Evolutionary conservation across 2,888 invertebrate genomes (phyloP), one percentile per base, ranked within the genome.

Genomic region (Cistogaster globosa): DNA sequence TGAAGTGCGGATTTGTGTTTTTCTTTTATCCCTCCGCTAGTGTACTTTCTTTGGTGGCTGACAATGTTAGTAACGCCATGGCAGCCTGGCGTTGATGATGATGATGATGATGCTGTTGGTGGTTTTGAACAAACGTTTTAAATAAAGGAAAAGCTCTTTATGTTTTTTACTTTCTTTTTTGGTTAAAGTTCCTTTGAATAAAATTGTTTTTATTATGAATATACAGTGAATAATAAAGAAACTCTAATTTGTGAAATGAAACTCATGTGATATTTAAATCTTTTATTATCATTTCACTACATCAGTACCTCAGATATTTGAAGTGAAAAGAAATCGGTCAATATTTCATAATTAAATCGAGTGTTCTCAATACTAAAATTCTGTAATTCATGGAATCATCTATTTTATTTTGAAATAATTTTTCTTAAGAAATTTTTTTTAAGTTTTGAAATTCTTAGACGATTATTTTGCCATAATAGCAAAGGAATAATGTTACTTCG

Each of bases 1-100:
- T 65, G 20, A 72, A 79, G 57, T 65, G 65, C 20, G 58, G 58
- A 60, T 26, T 72, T 80, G 32, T 51, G 79, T 71, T 42, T 32
- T 55, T 72, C 8, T 38, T 67, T 72, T 58, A 14, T 1, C 48
- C 12, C 14, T 32, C 36, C 20, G 42, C 51, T 38, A 22, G 38
- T 26, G 18, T 26, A 18, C 8, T 36, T 38, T 26, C 7, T 58
- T 36, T 48, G 20, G 36, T 48, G 45, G 53, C 55, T 63, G 42
- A 45, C n/a, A 67, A 45, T 45, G 58, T 36, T 22, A 6, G 67
- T 12, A 45, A 20, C 67, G 20, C 36, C 48, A 16, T 42, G 14
- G 38, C 57, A 32, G 77, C 26, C 42, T 32, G 26, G 77, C 26
- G 18, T 32, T 78, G 20, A 26, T 80, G 72, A 36, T 72, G 18